phyloP scores from a whole-genome alignment of 2,888 invertebrate species.

The Dasysyrphus albostriatus region DNA sequence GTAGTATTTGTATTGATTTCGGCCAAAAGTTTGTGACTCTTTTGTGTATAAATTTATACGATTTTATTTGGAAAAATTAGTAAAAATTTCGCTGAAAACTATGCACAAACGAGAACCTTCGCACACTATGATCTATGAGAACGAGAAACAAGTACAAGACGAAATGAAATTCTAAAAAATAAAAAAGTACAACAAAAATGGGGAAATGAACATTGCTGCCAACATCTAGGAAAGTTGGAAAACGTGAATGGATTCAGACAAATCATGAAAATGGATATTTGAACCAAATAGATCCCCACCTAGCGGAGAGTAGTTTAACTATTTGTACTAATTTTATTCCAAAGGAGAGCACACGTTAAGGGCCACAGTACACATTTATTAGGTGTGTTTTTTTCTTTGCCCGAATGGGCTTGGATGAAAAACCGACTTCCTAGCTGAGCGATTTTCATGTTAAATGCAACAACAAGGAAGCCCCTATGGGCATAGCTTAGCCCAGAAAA shows the following conservation, averaged over 20 bases:
- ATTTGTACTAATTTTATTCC: no score
- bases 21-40: neutral
- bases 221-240: neutral
- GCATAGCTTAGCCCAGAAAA: no score
- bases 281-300: neutral
- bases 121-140: neutral
- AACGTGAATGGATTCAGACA: neutral
- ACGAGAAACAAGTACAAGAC: neutral
- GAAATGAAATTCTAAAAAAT: neutral
- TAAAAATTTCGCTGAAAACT: neutral
- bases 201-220: neutral
- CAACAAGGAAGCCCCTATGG: no score
- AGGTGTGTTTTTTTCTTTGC: no score
- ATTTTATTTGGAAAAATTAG: neutral
- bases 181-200: slow-evolving; percentile 17
- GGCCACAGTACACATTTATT: no score
- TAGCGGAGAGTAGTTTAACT: neutral
- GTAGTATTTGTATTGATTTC: neutral
- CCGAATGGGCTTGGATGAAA: no score
- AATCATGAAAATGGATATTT: neutral
- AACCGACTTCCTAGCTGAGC: no score
- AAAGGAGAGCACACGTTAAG: no score
- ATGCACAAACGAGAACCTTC: neutral
- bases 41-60: neutral
- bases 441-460: no score